A percentile compares a stretch with the other conserved stretches of the same genome.
Conservation (phyloP, 1,140 invertebrate species). For the Heliconius congener region DNA sequence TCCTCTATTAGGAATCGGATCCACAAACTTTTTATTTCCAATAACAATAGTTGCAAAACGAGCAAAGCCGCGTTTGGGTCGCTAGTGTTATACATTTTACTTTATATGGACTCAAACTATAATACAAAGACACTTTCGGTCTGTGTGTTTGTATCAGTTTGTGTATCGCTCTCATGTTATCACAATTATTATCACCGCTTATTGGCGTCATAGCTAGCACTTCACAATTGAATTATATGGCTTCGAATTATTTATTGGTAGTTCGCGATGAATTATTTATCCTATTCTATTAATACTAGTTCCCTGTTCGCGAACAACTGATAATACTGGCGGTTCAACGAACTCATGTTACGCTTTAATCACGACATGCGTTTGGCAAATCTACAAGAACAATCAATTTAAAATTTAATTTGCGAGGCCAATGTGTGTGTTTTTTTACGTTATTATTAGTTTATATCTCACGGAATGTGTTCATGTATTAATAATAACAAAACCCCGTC, state of each 20-base stretch:
- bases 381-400: slow-evolving; percentile 25
- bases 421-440: neutral
- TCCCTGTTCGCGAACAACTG: slow-evolving; percentile 26
- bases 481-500: neutral
- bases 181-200: slow-evolving; percentile 32
- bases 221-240: slow-evolving; percentile 30
- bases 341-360: slow-evolving; percentile 27
- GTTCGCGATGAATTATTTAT: slow-evolving; percentile 33
- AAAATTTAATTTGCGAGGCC: neutral
- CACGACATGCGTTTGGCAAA: slow-evolving; percentile 28
- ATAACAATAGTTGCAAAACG: too few relatives aligned
- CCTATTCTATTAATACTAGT: slow-evolving; percentile 36
- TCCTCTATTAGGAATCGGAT: too few relatives aligned
- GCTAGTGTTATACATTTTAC: too few relatives aligned
- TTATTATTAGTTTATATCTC: neutral
- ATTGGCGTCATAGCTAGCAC: slow-evolving; percentile 34
- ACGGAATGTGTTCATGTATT: neutral
- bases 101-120: neutral
- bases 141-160: neutral
- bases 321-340: slow-evolving; percentile 36
- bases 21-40: too few relatives aligned
- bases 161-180: slow-evolving; percentile 15
- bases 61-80: too few relatives aligned
- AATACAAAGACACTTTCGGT: slow-evolving; percentile 15
- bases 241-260: slow-evolving; percentile 29